These are phyloP conservation scores for Luidia sarsii DNA, from an alignment of 53 echinoderm and acorn worm genomes.

Conservation along the genomic window DNA sequence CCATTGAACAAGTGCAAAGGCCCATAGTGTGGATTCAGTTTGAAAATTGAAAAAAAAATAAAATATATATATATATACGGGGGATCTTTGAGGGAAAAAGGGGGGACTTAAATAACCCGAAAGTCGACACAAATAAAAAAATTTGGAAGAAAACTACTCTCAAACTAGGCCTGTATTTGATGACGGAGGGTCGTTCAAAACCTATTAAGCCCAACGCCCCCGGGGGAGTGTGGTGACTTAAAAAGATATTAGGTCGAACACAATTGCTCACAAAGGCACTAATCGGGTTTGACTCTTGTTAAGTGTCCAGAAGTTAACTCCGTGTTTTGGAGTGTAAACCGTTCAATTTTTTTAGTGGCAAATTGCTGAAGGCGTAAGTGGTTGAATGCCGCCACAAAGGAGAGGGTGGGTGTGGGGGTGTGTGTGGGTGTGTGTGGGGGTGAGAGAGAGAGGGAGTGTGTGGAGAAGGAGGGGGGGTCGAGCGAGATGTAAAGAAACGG, in stretches of 20 bases:
- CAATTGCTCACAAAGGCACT: not conserved
- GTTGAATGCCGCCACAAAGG: not conserved
- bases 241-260: conserved; percentile 24
- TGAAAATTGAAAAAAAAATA: too few relatives aligned
- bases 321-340: conserved; percentile 17
- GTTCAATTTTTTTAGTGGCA: conserved; percentile 15
- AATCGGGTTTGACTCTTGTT: conserved; percentile 26
- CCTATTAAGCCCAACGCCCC: conserved; percentile 15
- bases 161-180: too few relatives aligned
- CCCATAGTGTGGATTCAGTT: not conserved
- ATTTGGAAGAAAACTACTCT: too few relatives aligned
- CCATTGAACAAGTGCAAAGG: conserved; percentile 26
- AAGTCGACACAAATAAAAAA: not conserved
- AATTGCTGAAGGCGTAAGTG: not conserved
- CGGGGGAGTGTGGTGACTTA: not conserved
- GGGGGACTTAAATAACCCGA: not conserved
- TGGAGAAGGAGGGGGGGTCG: too few relatives aligned
- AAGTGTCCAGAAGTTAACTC: conserved; percentile 12
- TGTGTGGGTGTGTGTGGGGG: too few relatives aligned
- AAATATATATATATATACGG: too few relatives aligned
- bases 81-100: not conserved
- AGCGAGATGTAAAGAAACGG: too few relatives aligned
- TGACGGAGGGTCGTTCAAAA: not conserved
- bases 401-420: too few relatives aligned
- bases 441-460: too few relatives aligned